Evolutionary conservation across 2,113 vertebrate species (phyloP).

Genomic region (Etia nguti): DNA sequence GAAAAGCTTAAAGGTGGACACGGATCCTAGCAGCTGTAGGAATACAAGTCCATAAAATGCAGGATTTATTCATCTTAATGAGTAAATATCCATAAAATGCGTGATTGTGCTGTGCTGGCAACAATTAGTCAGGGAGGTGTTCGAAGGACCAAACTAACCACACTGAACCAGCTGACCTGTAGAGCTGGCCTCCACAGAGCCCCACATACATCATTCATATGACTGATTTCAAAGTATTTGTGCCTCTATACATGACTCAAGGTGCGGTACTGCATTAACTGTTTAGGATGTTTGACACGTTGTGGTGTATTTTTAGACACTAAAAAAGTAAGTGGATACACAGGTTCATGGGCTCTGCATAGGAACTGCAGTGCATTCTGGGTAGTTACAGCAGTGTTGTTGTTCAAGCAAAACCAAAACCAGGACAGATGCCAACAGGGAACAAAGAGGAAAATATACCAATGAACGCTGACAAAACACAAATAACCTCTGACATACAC

Average conservation of each 20-base stretch:
- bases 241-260: background rate
- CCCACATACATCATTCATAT: background rate
- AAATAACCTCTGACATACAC: background rate
- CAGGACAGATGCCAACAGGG: background rate
- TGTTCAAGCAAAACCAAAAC: background rate
- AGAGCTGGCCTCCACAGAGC: background rate
- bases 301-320: background rate
- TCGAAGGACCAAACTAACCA: background rate
- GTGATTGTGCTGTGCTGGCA: background rate
- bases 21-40: background rate
- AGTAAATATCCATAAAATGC: background rate
- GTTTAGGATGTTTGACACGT: background rate
- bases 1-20: background rate
- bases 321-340: background rate
- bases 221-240: background rate
- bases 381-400: too few relatives aligned
- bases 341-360: background rate
- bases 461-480: background rate
- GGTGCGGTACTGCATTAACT: background rate
- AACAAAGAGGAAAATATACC: background rate
- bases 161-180: rapidly evolving
- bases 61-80: background rate
- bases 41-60: background rate
- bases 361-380: background rate
- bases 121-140: background rate